These are phyloP conservation scores for Seladonia tumulorum DNA, from an alignment of 2,888 invertebrate genomes.

Conservation along the genomic window DNA sequence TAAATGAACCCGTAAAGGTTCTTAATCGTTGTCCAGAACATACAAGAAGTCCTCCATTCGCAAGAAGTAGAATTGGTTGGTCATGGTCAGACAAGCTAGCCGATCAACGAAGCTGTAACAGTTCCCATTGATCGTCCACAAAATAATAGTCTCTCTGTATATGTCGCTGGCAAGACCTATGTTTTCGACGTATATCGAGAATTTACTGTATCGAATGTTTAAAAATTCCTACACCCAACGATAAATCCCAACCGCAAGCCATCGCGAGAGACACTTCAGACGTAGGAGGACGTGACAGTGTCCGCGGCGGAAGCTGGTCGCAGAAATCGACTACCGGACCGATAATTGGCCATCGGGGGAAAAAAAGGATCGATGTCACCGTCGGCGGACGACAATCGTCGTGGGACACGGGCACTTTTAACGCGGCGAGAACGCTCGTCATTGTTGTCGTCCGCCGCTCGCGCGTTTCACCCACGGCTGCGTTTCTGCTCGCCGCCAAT, in stretches of 20 bases:
- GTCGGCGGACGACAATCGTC: slow-evolving; percentile 52
- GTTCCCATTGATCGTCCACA: no score
- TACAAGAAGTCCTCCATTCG: no score
- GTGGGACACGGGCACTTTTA: slow-evolving; percentile 48
- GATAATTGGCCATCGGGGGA: slow-evolving; percentile 58
- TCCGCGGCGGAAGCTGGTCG: slow-evolving; percentile 10
- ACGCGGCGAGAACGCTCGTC: slow-evolving; percentile 54
- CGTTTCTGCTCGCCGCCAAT: slow-evolving; percentile 50
- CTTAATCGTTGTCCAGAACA: no score
- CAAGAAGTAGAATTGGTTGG: no score
- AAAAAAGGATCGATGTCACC: slow-evolving; percentile 63
- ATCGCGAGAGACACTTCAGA: neutral
- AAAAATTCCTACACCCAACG: neutral
- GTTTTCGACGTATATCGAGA: no score
- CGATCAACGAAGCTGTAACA: no score
- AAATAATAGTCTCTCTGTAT: no score
- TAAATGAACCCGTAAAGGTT: no score
- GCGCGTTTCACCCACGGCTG: slow-evolving; percentile 55
- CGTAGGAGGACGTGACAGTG: neutral
- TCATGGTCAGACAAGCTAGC: no score
- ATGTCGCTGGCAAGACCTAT: no score
- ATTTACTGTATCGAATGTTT: neutral
- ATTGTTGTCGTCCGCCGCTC: slow-evolving; percentile 59
- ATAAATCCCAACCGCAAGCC: neutral
- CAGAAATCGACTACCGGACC: slow-evolving; percentile 37